Conservation (phyloP, 2,113 vertebrate species). For the Brachypteracias leptosomus region DNA sequence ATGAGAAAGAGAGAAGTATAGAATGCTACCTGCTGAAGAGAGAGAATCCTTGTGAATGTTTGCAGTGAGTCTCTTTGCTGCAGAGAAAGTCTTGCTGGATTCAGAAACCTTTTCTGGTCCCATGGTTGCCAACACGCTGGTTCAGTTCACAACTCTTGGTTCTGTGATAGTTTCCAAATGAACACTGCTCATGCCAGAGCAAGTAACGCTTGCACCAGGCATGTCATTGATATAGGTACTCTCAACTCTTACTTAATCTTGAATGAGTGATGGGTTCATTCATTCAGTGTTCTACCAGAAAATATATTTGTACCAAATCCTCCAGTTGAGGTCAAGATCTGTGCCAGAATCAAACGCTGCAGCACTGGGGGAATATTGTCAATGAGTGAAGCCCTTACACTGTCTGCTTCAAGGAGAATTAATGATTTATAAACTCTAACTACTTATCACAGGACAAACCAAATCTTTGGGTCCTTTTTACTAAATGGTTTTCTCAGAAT, state of each 20-base stretch:
- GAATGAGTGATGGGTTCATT: not conserved
- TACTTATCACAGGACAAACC: not conserved
- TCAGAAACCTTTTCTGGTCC: not conserved
- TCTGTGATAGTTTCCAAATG: not conserved
- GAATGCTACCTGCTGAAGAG: not conserved
- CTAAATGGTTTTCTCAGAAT: not conserved
- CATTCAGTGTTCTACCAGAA: not conserved
- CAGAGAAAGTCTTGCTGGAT: not conserved
- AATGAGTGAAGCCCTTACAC: not conserved
- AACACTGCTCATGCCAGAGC: not conserved
- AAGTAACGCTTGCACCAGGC: not conserved
- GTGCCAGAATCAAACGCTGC: not conserved
- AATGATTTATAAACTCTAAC: not conserved
- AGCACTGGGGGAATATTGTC: not conserved
- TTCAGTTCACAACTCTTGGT: not conserved
- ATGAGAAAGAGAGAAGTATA: not conserved
- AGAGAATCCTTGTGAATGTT: not conserved
- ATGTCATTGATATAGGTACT: not conserved
- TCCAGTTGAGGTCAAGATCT: not conserved
- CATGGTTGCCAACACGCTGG: not conserved
- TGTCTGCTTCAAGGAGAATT: not conserved
- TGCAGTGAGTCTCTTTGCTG: not conserved
- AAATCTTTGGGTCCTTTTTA: not conserved
- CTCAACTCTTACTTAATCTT: not conserved
- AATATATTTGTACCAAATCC: not conserved